phyloP scores from a whole-genome alignment of 2,797 vertebrate genomes.

The Falco columbarius region DNA sequence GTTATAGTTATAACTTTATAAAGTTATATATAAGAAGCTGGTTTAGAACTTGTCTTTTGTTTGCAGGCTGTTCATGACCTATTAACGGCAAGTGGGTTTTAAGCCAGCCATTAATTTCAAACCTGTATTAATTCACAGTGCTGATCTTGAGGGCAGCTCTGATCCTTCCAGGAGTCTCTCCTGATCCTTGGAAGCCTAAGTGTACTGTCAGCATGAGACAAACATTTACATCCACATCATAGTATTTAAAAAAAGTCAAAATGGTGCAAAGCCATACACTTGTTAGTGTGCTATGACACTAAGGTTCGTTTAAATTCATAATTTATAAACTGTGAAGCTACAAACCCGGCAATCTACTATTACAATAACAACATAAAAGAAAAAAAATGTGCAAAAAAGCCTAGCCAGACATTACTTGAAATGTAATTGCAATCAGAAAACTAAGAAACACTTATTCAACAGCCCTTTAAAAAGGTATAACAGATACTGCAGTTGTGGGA shows the following conservation, averaged over 20 bases:
- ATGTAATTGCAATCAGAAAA: not conserved
- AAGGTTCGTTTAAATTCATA: not conserved
- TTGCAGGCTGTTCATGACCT: not conserved
- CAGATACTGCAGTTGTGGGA: not conserved
- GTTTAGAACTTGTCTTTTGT: not conserved
- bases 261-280: not conserved
- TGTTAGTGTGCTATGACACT: not conserved
- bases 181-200: not conserved
- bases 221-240: not conserved
- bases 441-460: not conserved
- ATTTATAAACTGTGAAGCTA: not conserved
- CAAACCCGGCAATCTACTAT: not conserved
- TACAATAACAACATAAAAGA: not conserved
- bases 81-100: not conserved
- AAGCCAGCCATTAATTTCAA: not conserved
- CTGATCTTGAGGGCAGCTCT: not conserved
- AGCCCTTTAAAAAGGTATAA: not conserved
- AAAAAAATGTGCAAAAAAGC: not conserved
- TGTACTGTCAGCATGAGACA: not conserved
- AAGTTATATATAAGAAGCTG: not conserved
- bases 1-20: too few relatives aligned
- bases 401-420: not conserved
- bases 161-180: not conserved
- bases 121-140: not conserved
- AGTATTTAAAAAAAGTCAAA: not conserved